Evolutionary conservation across 2,888 invertebrate genomes (phyloP).

Genomic region (Lasioglossum oenotherae): DNA sequence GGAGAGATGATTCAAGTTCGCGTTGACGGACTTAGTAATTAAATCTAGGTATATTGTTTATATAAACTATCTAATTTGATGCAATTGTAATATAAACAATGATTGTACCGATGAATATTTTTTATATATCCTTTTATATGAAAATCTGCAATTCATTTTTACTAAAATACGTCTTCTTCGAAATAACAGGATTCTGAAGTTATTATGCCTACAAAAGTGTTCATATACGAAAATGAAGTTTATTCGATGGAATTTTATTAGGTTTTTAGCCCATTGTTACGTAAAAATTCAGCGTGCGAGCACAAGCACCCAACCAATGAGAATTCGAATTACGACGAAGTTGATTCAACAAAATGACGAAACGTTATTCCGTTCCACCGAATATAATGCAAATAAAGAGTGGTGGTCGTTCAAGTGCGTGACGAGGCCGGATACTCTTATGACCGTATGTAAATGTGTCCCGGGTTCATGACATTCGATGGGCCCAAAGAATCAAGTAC

Average conservation of each 20-base stretch:
- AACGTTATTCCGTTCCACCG: neutral
- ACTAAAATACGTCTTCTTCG: neutral
- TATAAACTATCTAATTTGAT: neutral
- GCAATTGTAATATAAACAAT: neutral
- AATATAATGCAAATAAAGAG: constrained; percentile 12
- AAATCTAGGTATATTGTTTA: neutral
- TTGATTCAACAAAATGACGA: neutral
- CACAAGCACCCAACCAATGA: neutral
- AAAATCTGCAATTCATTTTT: neutral
- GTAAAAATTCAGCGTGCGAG: neutral
- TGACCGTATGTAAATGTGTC: constrained; percentile 14
- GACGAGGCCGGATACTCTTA: constrained; percentile 17
- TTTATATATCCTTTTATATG: neutral
- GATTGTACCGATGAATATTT: neutral
- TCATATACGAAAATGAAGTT: neutral
- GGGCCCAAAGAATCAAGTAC: neutral
- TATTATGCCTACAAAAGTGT: neutral
- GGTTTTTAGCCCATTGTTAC: neutral
- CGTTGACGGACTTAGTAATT: neutral
- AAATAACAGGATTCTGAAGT: neutral
- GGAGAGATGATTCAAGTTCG: neutral
- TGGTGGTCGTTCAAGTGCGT: neutral
- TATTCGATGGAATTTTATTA: neutral
- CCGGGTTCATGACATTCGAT: constrained; percentile 17
- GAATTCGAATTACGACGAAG: neutral